Evolutionary conservation across 2,113 vertebrate species (phyloP).

Genomic region (Cacatua alba): DNA sequence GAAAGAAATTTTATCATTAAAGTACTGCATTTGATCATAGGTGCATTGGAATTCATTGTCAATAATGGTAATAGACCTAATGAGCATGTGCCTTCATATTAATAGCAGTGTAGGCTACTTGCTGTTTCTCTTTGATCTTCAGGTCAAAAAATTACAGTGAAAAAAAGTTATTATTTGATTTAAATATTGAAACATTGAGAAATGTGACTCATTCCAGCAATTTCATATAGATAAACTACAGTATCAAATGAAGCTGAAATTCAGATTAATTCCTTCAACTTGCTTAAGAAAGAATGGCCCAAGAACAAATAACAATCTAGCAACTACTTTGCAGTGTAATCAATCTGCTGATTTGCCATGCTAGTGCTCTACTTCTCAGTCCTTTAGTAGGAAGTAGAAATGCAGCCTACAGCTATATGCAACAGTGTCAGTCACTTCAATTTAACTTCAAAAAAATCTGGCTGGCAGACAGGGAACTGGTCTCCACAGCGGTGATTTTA

Average conservation of each 20-base stretch:
- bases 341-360: background rate
- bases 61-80: background rate
- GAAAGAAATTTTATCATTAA: background rate
- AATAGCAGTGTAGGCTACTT: background rate
- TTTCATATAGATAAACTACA: background rate
- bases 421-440: constrained; percentile 58
- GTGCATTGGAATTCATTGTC: background rate
- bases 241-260: background rate
- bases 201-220: background rate
- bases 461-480: constrained; percentile 39
- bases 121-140: background rate
- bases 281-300: background rate
- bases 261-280: background rate
- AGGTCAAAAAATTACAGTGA: background rate
- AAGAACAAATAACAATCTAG: background rate
- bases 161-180: background rate
- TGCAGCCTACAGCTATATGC: constrained; percentile 36
- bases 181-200: background rate
- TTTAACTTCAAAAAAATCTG: constrained; percentile 60
- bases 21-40: background rate
- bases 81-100: background rate
- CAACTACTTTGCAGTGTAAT: background rate
- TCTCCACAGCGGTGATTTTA: constrained; percentile 45
- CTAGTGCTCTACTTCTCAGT: constrained; percentile 1
- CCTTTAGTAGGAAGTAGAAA: constrained; percentile 21